phyloP scores from a whole-genome alignment of 2,888 invertebrate species.

The Digitonthophagus gazella region DNA sequence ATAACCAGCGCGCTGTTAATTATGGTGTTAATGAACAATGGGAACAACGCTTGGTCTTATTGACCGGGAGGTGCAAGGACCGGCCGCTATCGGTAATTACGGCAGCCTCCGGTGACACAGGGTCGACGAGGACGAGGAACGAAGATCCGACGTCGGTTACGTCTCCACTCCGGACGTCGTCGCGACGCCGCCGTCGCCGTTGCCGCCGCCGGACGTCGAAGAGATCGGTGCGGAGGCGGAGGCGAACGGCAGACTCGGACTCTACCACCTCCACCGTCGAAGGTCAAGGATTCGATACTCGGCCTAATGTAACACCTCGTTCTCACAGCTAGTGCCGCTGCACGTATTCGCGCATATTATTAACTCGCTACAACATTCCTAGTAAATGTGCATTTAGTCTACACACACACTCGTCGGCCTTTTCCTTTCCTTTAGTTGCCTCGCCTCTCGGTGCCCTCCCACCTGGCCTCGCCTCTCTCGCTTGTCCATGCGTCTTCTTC shows the following conservation, averaged over 20 bases:
- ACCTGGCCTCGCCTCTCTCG: not conserved
- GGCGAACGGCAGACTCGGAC: conserved; percentile 27
- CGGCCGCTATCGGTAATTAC: conserved; percentile 37
- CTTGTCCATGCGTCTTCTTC: not conserved
- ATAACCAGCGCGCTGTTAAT: conserved; percentile 39
- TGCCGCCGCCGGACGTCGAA: not conserved
- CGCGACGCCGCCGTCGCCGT: not conserved
- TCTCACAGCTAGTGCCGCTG: conserved; percentile 34
- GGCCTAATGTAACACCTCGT: conserved; percentile 35
- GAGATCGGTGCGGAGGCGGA: conserved; percentile 1
- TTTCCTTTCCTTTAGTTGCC: not conserved
- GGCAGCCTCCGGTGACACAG: conserved; percentile 34
- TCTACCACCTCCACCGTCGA: conserved; percentile 32
- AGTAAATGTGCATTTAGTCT: conserved; percentile 30
- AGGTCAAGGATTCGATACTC: conserved; percentile 35
- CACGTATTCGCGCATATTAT: conserved; percentile 33
- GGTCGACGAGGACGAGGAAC: conserved; percentile 22
- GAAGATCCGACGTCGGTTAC: not conserved
- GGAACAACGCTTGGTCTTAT: conserved; percentile 31
- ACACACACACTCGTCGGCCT: conserved; percentile 1
- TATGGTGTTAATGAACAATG: conserved; percentile 41
- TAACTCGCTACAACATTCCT: conserved; percentile 31
- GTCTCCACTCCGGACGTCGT: not conserved
- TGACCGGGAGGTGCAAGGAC: conserved; percentile 35
- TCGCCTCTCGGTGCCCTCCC: not conserved